Conservation (phyloP, 1,140 invertebrate genomes). For the Listronotus oregonensis region DNA sequence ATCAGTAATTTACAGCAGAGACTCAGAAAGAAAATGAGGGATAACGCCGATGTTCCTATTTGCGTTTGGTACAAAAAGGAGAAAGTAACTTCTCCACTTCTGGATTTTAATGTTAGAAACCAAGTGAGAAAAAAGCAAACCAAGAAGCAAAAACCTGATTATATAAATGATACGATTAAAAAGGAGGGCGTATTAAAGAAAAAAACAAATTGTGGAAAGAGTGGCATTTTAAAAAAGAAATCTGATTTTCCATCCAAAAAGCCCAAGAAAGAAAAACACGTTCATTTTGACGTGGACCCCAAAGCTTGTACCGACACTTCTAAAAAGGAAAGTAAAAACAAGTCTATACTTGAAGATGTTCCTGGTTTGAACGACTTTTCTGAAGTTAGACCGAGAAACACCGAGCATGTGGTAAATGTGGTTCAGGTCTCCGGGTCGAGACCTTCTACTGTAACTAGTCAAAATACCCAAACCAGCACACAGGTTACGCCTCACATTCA, state of each 20-base stretch:
- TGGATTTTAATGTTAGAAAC: not conserved
- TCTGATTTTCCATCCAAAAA: constrained; percentile 27
- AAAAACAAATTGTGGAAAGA: constrained; percentile 13
- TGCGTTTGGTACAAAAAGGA: too few relatives aligned
- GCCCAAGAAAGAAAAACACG: too few relatives aligned
- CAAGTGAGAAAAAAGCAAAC: not conserved
- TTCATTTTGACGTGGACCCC: too few relatives aligned
- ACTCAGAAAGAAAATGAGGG: too few relatives aligned
- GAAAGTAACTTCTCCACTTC: not conserved
- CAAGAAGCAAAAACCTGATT: not conserved
- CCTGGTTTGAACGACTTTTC: constrained; percentile 62
- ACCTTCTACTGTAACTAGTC: constrained; percentile 39
- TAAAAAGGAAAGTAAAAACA: too few relatives aligned
- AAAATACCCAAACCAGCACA: constrained; percentile 52
- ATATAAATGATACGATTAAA: not conserved
- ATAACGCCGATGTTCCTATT: too few relatives aligned
- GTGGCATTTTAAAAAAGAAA: not conserved
- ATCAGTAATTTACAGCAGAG: not conserved
- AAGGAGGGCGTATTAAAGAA: not conserved
- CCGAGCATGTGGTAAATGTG: constrained; percentile 64
- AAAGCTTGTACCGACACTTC: too few relatives aligned
- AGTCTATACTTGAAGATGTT: constrained; percentile 54
- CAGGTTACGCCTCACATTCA: constrained; percentile 58
- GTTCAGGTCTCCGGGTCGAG: constrained; percentile 60
- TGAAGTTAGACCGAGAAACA: constrained; percentile 61